phyloP scores from a whole-genome alignment of 2,888 invertebrate species.

The Strigamia crassipes region DNA sequence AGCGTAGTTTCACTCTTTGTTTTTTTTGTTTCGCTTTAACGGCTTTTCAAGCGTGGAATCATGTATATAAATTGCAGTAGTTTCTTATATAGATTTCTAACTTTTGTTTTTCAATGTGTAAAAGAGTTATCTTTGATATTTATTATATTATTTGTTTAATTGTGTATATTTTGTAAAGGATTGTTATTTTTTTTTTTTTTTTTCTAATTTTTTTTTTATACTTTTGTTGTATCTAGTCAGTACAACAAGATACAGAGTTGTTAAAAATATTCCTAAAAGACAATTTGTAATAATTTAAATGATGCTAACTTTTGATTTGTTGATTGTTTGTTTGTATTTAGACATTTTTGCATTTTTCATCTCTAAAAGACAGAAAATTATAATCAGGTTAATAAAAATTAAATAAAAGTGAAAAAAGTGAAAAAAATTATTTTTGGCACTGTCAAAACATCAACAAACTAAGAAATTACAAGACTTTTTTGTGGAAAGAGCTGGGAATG shows the following conservation, averaged over 20 bases:
- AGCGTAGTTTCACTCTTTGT: neutral
- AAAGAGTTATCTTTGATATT: neutral
- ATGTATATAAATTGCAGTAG: constrained; percentile 10
- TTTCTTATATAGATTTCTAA: neutral
- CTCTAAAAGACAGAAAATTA: neutral
- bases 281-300: neutral
- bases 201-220: neutral
- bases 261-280: neutral
- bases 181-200: neutral
- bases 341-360: constrained; percentile 1
- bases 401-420: too few relatives aligned
- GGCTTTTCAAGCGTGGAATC: neutral
- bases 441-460: too few relatives aligned
- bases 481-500: too few relatives aligned
- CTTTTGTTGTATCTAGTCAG: constrained; percentile 10
- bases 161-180: constrained; percentile 10
- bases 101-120: neutral
- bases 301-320: too few relatives aligned
- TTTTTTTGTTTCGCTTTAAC: neutral
- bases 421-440: too few relatives aligned
- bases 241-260: constrained; percentile 3
- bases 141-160: constrained; percentile 1
- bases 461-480: too few relatives aligned
- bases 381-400: too few relatives aligned
- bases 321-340: neutral